Evolutionary conservation across 2,797 vertebrate species (phyloP).

Genomic region (Pseudopleuronectes americanus): DNA sequence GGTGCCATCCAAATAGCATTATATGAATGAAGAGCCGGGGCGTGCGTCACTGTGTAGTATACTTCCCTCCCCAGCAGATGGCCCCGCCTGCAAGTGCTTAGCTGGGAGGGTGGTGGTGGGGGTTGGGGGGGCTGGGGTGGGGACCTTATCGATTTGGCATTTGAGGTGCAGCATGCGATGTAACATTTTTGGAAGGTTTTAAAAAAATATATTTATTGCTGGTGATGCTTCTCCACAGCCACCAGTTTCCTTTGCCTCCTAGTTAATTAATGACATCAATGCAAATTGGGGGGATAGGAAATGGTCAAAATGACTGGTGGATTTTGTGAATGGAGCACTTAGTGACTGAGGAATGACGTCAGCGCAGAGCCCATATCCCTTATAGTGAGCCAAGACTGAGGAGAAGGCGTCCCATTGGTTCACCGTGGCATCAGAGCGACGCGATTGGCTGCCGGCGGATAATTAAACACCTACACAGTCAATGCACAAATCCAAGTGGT

Average conservation of each 20-base stretch:
- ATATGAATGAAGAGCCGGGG: constrained; percentile 69
- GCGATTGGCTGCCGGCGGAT: constrained; percentile 84
- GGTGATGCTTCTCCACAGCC: constrained; percentile 66
- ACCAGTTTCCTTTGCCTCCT: constrained; percentile 65
- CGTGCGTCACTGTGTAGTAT: constrained; percentile 78
- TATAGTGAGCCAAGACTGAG: constrained; percentile 69
- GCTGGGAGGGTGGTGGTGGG: constrained; percentile 26
- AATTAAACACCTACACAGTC: constrained; percentile 90
- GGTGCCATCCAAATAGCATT: constrained; percentile 43
- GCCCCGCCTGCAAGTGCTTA: constrained; percentile 78
- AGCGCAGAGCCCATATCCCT: constrained; percentile 73
- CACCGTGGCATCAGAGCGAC: constrained; percentile 55
- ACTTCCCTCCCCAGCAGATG: constrained; percentile 84
- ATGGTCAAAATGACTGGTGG: constrained; percentile 75
- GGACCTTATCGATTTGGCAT: constrained; percentile 63
- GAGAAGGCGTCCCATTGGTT: constrained; percentile 75
- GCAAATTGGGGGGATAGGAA: constrained; percentile 79
- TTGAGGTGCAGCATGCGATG: constrained; percentile 68
- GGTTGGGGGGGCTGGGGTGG: background rate
- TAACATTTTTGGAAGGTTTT: constrained; percentile 73
- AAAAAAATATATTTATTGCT: constrained; percentile 68
- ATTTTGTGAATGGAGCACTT: constrained; percentile 88
- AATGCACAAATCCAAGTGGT: constrained; percentile 84
- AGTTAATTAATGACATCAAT: constrained; percentile 85
- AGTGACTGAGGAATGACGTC: constrained; percentile 85